These are phyloP conservation scores for Cephus pulcher DNA, from an alignment of 2,888 invertebrate genomes.

Conservation along the genomic window DNA sequence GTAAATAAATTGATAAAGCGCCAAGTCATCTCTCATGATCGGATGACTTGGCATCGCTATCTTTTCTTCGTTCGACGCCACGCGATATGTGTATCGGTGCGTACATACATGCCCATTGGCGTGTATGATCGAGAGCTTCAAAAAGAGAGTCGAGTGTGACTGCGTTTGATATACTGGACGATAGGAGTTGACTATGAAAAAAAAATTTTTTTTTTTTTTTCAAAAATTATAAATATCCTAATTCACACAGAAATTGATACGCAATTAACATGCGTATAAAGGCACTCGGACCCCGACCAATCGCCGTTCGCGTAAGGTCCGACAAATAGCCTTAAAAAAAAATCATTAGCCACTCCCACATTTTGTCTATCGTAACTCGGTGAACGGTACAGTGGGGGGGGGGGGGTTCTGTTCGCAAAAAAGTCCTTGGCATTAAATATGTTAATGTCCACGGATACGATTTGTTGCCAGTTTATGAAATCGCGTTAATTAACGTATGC, in stretches of 20 bases:
- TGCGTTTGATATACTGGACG: neutral
- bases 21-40: constrained; percentile 39
- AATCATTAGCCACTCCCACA: constrained; percentile 36
- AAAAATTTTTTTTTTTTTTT: no score
- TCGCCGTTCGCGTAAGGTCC: constrained; percentile 10
- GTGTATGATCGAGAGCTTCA: neutral
- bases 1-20: constrained; percentile 42
- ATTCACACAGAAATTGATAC: neutral
- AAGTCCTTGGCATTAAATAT: constrained; percentile 60
- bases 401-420: constrained; percentile 21
- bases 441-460: constrained; percentile 40
- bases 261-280: neutral
- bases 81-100: neutral
- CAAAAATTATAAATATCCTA: neutral
- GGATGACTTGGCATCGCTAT: constrained; percentile 32
- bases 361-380: constrained; percentile 34
- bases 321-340: constrained; percentile 27
- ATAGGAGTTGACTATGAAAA: neutral
- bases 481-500: no score
- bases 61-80: constrained; percentile 23
- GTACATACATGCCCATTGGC: no score
- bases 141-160: neutral
- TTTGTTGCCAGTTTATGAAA: neutral
- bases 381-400: neutral
- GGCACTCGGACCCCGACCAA: neutral